Evolutionary conservation across 2,888 invertebrate species (phyloP).

Genomic region (Saturnia pavonia): DNA sequence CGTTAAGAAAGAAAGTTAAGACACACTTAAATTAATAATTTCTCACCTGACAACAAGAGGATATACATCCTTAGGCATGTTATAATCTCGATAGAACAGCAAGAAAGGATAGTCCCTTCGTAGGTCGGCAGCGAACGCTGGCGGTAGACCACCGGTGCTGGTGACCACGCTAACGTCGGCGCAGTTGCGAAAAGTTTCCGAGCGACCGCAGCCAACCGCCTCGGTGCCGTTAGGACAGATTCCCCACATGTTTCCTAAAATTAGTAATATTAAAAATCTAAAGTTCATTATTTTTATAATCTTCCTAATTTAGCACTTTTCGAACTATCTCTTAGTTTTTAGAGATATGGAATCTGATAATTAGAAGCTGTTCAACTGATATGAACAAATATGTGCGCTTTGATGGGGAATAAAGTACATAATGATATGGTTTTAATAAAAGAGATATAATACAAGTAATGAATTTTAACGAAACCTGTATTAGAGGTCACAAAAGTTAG

Average conservation of each 20-base stretch:
- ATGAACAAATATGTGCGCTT: not conserved
- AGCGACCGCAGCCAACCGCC: constrained; percentile 93
- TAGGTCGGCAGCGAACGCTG: constrained; percentile 85
- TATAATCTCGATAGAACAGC: constrained; percentile 88
- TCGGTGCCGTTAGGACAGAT: constrained; percentile 92
- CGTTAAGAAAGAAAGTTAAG: not conserved
- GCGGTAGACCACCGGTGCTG: constrained; percentile 88
- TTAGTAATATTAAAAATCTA: not conserved
- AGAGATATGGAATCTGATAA: not conserved
- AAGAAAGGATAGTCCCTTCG: constrained; percentile 86
- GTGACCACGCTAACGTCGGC: constrained; percentile 93
- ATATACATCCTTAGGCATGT: constrained; percentile 85
- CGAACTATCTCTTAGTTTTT: not conserved
- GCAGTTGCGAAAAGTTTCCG: constrained; percentile 95
- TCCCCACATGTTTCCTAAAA: constrained; percentile 94
- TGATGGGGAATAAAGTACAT: not conserved
- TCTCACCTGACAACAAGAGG: constrained; percentile 88
- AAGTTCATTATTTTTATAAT: not conserved
- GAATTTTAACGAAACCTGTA: not conserved
- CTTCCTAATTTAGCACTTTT: not conserved
- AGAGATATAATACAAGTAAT: not conserved
- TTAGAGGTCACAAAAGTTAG: constrained; percentile 2
- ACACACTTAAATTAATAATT: not conserved
- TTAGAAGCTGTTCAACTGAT: too few species aligned
- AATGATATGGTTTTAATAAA: not conserved